Percentiles rank a stretch among this genome's conserved stretches.
Evolutionary conservation across 23 tunicate genomes (phyloP).

Genomic region (Oikopleura vanhoeffeni): DNA sequence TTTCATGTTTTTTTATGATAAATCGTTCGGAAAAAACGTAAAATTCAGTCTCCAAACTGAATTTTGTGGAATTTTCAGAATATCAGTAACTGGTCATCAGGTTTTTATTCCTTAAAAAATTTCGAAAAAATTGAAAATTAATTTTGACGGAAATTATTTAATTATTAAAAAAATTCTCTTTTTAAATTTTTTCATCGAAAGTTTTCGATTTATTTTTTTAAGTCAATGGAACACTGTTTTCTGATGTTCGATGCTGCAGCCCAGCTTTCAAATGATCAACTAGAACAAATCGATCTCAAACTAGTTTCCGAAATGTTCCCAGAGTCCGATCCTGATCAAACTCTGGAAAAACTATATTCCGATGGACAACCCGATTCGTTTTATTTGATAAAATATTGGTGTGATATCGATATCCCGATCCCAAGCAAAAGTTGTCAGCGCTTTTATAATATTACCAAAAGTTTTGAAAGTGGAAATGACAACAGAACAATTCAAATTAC

Average conservation of each 20-base stretch:
- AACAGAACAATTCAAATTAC: background rate
- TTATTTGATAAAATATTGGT: background rate
- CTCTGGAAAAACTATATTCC: background rate
- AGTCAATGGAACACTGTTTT: background rate
- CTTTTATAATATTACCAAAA: background rate
- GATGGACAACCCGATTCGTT: background rate
- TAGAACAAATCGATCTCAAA: background rate
- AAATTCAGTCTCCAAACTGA: too few species aligned
- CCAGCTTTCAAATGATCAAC: background rate
- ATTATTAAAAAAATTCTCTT: too few species aligned
- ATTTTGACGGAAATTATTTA: too few species aligned
- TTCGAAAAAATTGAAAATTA: too few species aligned
- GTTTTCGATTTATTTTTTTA: background rate
- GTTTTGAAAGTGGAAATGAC: background rate
- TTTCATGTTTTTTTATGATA: too few species aligned
- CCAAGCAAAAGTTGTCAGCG: background rate
- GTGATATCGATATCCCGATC: background rate
- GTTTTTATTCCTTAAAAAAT: too few species aligned
- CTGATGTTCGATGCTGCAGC: background rate
- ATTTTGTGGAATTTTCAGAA: too few species aligned
- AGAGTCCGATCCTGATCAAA: background rate
- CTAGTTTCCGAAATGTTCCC: slow-evolving; percentile 6
- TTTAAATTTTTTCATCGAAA: too few species aligned
- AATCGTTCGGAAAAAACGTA: too few species aligned
- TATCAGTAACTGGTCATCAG: too few species aligned